A percentile compares a stretch with the other conserved stretches of the same genome.
These are phyloP conservation scores for Ambastaia sidthimunki DNA, from an alignment of 2,797 vertebrate species.

Conservation along the genomic window DNA sequence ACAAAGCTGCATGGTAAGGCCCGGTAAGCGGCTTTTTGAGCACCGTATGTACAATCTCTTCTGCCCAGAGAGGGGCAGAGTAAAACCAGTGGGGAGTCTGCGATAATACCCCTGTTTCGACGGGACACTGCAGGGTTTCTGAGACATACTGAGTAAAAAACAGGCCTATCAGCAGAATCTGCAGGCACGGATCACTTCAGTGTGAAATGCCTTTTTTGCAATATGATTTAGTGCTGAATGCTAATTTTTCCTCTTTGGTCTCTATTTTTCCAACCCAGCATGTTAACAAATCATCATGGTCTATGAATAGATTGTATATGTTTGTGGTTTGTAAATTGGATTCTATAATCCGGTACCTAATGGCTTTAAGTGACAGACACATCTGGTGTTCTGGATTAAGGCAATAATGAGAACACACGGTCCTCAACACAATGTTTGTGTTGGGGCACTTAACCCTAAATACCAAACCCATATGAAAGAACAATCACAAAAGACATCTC, in stretches of 20 bases:
- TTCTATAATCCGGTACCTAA: constrained; percentile 29
- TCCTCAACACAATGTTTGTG: neutral
- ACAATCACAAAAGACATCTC: neutral
- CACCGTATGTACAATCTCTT: constrained; percentile 48
- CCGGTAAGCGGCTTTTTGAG: constrained; percentile 63
- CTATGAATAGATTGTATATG: constrained; percentile 17
- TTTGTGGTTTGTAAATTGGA: neutral
- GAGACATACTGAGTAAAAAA: constrained; percentile 49
- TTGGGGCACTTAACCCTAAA: neutral
- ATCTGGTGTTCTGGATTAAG: neutral
- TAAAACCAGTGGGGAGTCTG: constrained; percentile 47
- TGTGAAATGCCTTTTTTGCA: constrained; percentile 44
- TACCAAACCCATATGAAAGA: neutral
- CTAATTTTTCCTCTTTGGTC: neutral
- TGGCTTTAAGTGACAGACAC: constrained; percentile 16
- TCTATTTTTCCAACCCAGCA: constrained; percentile 21
- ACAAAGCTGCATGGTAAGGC: constrained; percentile 61
- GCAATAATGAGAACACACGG: neutral
- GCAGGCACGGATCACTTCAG: constrained; percentile 37
- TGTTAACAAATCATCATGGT: constrained; percentile 5
- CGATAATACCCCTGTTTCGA: constrained; percentile 55
- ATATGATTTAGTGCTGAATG: constrained; percentile 32
- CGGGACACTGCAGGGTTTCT: constrained; percentile 48
- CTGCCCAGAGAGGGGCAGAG: constrained; percentile 38
- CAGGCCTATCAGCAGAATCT: constrained; percentile 53